Evolutionary conservation across 2,888 invertebrate genomes (phyloP).

Genomic region (Anoplius nigerrimus): DNA sequence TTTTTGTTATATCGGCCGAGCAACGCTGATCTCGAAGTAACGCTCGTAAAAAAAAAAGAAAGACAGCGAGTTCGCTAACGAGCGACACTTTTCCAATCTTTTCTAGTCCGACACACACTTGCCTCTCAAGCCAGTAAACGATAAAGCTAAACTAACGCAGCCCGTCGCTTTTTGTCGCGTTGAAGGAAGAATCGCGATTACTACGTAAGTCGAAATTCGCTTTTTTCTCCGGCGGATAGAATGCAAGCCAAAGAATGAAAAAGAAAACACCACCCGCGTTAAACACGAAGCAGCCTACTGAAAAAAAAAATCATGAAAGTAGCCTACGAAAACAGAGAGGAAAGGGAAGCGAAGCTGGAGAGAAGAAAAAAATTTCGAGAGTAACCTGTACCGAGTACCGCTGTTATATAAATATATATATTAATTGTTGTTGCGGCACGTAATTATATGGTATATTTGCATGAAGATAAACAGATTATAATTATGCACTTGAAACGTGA

Average conservation of each 20-base stretch:
- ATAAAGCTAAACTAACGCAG: background rate
- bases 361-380: conserved; percentile 6
- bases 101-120: background rate
- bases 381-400: conserved; percentile 3
- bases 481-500: conserved; percentile 35
- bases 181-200: conserved; percentile 7
- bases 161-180: no score
- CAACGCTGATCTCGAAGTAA: conserved; percentile 51
- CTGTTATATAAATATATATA: conserved; percentile 20
- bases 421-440: conserved; percentile 26
- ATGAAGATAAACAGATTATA: conserved; percentile 16
- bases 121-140: background rate
- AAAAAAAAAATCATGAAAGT: conserved; percentile 15
- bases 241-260: no score
- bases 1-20: conserved; percentile 45
- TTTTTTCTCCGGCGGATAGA: no score
- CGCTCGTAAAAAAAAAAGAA: conserved; percentile 22
- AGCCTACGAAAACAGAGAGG: background rate
- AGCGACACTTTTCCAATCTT: background rate
- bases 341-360: background rate
- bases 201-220: no score
- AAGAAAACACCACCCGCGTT: conserved; percentile 31
- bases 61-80: background rate
- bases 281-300: conserved; percentile 28
- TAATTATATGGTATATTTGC: conserved; percentile 19